Evolutionary conservation across 2,797 vertebrate genomes (phyloP), one percentile per base, ranked within the genome.

Genomic region (Phyllotis vaccarum): DNA sequence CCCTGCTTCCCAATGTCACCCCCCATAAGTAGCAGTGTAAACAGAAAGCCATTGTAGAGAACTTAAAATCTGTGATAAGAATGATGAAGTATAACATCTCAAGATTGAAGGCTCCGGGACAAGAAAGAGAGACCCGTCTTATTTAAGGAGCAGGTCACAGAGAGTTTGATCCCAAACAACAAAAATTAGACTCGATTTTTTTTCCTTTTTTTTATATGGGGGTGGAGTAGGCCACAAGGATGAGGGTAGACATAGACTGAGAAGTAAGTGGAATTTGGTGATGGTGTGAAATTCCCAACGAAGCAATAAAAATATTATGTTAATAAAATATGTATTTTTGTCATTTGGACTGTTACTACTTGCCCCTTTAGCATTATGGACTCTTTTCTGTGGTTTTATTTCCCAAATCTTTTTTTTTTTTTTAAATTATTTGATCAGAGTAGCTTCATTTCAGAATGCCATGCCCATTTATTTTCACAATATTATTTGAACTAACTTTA

Each of bases 381-480:
- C 16, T 0, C 3, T 46, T 86, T 86, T 40, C 31, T 88, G 3
- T 58, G 54, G 49, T 94, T 89, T 79, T 79, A 83, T 70, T 92
- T 60, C 2, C 19, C 91, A 86, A 43, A 46, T 5, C 34, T 94
- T 93, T 66, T 94, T 92, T 49, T 94, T 93, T 66, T 94, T 92
- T 49, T 56, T 17, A 60, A 60, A 66, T 34, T 64, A 81, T 29
- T 90, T 86, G 66, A 31, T 95, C 49, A 95, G 27, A 89, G 43
- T 92, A 52, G 19, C 22, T 91, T 74, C 29, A 68, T 91, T 96
- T 86, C n/a, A 89, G 80, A 29, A 83, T 93, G 22, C 27, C 64
- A 89, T 62, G 4, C 74, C 43, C 17, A 93, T 91, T 95, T 95
- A 37, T 89, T 90, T 93, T 94, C 58, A 87, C 90, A 29, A 87